Conservation (phyloP, 2,888 invertebrate genomes). For the Drosophila barbarae region DNA sequence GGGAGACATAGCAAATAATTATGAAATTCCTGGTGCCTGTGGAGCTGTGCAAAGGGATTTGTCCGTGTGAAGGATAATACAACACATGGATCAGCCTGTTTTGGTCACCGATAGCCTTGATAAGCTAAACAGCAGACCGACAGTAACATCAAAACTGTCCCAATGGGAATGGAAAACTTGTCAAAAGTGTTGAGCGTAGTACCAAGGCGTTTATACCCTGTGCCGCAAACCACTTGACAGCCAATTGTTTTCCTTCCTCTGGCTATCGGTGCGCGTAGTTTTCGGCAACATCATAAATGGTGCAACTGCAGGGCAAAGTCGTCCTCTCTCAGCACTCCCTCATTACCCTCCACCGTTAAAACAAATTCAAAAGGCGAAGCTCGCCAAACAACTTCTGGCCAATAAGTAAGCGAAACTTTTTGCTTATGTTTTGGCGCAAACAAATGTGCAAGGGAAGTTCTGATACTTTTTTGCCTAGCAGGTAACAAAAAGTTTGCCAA, state of each 20-base stretch:
- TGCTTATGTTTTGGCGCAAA: constrained; percentile 60
- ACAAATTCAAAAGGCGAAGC: constrained; percentile 35
- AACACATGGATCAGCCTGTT: not conserved
- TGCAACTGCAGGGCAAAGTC: constrained; percentile 31
- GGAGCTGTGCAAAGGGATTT: constrained; percentile 26
- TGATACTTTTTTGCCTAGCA: constrained; percentile 24
- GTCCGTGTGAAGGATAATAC: constrained; percentile 13
- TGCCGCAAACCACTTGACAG: constrained; percentile 57
- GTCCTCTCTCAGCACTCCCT: not conserved
- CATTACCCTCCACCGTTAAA: constrained; percentile 22
- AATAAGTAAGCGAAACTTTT: constrained; percentile 65
- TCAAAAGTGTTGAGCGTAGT: constrained; percentile 16
- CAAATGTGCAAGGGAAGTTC: constrained; percentile 49
- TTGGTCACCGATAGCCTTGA: constrained; percentile 2
- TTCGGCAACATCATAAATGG: constrained; percentile 45
- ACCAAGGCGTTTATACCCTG: constrained; percentile 5
- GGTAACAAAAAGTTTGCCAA: constrained; percentile 56
- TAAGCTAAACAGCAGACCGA: not conserved
- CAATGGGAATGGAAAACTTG: constrained; percentile 1
- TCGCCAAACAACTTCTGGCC: constrained; percentile 51
- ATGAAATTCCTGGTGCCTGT: constrained; percentile 48
- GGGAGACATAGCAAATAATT: constrained; percentile 53
- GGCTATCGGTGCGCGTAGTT: constrained; percentile 34
- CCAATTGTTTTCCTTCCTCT: constrained; percentile 49
- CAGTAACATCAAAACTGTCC: not conserved